These are phyloP conservation scores for Rhynchotus rufescens DNA, from an alignment of 2,797 vertebrate genomes.

Conservation along the genomic window DNA sequence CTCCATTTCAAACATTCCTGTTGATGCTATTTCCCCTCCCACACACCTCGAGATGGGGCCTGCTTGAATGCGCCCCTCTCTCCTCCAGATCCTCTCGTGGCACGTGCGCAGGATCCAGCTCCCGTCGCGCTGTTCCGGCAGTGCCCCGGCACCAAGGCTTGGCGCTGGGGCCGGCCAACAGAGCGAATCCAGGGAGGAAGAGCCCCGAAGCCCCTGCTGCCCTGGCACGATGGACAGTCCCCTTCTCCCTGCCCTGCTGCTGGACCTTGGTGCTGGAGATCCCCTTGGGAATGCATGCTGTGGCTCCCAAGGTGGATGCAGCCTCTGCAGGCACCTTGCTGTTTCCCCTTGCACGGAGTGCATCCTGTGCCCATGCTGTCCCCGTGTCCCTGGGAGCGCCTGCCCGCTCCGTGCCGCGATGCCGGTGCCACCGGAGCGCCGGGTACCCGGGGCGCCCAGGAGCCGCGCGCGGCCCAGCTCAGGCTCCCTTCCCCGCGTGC, in stretches of 20 bases:
- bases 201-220: accelerated
- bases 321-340: accelerated
- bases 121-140: accelerated
- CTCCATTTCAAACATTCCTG: constrained; percentile 63
- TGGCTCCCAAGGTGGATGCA: background rate
- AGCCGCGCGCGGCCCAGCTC: too few species aligned
- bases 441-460: background rate
- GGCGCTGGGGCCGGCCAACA: accelerated
- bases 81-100: background rate
- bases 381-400: too few species aligned
- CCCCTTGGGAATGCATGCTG: background rate
- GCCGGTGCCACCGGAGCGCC: background rate
- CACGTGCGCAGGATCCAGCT: accelerated
- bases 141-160: accelerated
- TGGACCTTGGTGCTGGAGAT: too few species aligned
- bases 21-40: constrained; percentile 65
- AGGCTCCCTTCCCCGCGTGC: constrained; percentile 24
- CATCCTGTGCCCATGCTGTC: too few species aligned
- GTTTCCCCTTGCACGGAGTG: accelerated
- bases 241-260: accelerated
- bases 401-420: too few species aligned
- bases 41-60: constrained; percentile 46
- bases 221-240: too few species aligned
- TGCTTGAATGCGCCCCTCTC: background rate
- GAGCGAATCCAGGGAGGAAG: accelerated